These are phyloP conservation scores for Trypoxylon attenuatum DNA, from an alignment of 2,888 invertebrate genomes.

Conservation along the genomic window DNA sequence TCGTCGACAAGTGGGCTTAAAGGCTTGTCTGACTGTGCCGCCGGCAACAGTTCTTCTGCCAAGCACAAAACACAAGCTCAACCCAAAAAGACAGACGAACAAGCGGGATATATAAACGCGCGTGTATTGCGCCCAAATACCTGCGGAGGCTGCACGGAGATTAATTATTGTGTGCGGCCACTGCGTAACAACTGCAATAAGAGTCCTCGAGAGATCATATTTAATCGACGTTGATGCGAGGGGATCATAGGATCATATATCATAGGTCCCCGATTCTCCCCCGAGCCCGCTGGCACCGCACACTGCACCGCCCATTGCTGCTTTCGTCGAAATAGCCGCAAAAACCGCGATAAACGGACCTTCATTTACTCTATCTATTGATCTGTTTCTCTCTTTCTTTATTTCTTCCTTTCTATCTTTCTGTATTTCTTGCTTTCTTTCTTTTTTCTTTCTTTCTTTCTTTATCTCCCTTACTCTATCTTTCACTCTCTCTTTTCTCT, in stretches of 20 bases:
- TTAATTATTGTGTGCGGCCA: no score
- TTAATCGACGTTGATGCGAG: slow-evolving; percentile 22
- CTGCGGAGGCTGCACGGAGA: background rate
- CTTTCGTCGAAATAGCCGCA: slow-evolving; percentile 21
- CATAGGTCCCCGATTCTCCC: no score
- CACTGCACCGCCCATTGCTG: slow-evolving; percentile 26
- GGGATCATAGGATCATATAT: slow-evolving; percentile 2
- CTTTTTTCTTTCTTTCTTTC: no score
- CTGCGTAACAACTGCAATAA: slow-evolving; percentile 20
- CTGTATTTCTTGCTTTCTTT: no score
- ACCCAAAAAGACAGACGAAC: slow-evolving; percentile 15
- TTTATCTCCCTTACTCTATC: no score
- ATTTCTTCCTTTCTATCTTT: no score
- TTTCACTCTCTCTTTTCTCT: no score
- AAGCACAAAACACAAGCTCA: slow-evolving; percentile 14
- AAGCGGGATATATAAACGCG: slow-evolving; percentile 15
- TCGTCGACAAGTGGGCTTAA: slow-evolving; percentile 59
- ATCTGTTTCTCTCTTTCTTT: slow-evolving; percentile 8
- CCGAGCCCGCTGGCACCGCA: slow-evolving; percentile 11
- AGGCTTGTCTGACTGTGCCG: slow-evolving; percentile 24
- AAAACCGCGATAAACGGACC: background rate
- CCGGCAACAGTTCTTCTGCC: slow-evolving; percentile 31
- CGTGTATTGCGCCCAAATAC: slow-evolving; percentile 3
- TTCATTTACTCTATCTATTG: slow-evolving; percentile 6
- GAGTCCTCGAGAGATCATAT: slow-evolving; percentile 17